Evolutionary conservation across 1,140 invertebrate genomes (phyloP).

Genomic region (Meloidogyne floridensis): DNA sequence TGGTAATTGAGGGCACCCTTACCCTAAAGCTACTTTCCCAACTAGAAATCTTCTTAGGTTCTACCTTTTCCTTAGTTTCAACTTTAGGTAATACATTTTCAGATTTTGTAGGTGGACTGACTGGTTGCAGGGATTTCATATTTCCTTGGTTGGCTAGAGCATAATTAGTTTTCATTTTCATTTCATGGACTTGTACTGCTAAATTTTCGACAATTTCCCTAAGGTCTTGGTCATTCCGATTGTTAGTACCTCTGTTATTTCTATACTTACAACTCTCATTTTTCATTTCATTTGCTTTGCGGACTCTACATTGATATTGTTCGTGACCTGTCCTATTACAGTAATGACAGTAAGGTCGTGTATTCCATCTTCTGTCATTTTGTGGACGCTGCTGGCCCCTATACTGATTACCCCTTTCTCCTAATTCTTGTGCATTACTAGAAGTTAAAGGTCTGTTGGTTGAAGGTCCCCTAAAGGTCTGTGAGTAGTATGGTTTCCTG

Average conservation of each 20-base stretch:
- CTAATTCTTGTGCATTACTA: too few relatives aligned
- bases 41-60: not conserved
- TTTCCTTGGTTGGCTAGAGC: not conserved
- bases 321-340: not conserved
- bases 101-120: too few relatives aligned
- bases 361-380: not conserved
- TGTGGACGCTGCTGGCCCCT: not conserved
- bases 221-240: not conserved
- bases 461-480: too few relatives aligned
- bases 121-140: not conserved
- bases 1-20: not conserved
- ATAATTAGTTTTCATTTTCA: constrained; percentile 9
- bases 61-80: too few relatives aligned
- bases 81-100: too few relatives aligned
- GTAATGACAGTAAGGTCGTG: not conserved
- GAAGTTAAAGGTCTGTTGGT: not conserved
- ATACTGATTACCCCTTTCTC: not conserved
- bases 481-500: too few relatives aligned
- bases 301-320: not conserved
- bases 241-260: too few relatives aligned
- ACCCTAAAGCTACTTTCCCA: not conserved
- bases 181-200: constrained; percentile 13
- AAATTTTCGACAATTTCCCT: not conserved
- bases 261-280: not conserved
- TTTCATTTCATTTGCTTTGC: not conserved